Percentiles rank a stretch among this genome's conserved stretches.
phyloP scores from a whole-genome alignment of 2,797 vertebrate genomes.

The Molossus alvarezi region DNA sequence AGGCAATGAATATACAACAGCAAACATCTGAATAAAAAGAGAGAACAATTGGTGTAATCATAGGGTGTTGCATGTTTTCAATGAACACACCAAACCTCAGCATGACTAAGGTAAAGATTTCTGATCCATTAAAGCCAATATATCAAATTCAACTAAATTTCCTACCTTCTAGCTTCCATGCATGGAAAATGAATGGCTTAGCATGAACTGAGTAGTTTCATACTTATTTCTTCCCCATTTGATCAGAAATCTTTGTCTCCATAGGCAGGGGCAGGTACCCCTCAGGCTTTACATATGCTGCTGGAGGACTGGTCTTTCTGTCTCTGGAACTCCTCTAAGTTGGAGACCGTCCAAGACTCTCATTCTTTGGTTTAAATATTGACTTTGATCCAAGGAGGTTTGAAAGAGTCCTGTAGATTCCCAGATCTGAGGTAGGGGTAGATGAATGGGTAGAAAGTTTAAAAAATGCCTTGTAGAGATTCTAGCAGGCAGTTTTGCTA shows the following conservation, averaged over 20 bases:
- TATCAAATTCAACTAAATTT: slow-evolving; percentile 32
- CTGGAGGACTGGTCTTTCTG: not conserved
- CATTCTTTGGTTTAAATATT: slow-evolving; percentile 23
- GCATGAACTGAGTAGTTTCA: not conserved
- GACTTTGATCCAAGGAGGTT: not conserved
- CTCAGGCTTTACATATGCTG: not conserved
- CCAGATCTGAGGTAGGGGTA: not conserved
- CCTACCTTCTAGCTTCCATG: not conserved
- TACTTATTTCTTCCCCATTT: not conserved
- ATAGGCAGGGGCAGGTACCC: not conserved
- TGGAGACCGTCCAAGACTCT: not conserved
- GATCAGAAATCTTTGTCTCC: not conserved
- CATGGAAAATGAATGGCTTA: not conserved
- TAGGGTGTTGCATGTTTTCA: not conserved
- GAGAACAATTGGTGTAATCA: not conserved
- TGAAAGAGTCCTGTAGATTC: not conserved
- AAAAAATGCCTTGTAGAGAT: not conserved
- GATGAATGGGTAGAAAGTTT: not conserved
- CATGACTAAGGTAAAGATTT: slow-evolving; percentile 37
- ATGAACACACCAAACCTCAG: not conserved
- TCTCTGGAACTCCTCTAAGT: not conserved
- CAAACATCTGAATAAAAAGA: slow-evolving; percentile 48
- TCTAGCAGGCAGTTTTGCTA: not conserved
- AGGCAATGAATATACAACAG: not conserved
- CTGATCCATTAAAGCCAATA: not conserved